A percentile compares a stretch with the other conserved stretches of the same genome.
phyloP scores from a whole-genome alignment of 1,140 invertebrate species.

The Pygmarrhopalites habei region DNA sequence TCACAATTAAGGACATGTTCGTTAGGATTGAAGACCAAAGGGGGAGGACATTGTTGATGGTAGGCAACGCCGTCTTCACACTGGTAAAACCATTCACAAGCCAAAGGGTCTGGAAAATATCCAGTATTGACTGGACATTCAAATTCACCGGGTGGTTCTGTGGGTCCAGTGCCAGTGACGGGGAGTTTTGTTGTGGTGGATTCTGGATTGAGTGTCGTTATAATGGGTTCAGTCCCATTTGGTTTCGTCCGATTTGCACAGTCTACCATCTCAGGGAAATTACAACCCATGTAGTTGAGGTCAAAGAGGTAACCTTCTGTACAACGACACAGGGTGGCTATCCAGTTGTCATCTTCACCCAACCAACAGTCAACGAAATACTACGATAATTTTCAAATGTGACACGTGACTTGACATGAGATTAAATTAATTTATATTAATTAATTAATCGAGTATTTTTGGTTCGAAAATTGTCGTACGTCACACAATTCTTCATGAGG shows the following conservation, averaged over 20 bases:
- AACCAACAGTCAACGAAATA: slow-evolving; percentile 16
- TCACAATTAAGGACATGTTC: not conserved
- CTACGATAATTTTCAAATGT: no score
- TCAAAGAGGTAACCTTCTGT: slow-evolving; percentile 26
- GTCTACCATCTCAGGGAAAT: slow-evolving; percentile 24
- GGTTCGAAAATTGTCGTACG: no score
- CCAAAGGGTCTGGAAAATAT: not conserved
- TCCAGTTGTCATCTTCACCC: no score
- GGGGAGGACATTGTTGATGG: not conserved
- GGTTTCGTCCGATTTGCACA: slow-evolving; percentile 19
- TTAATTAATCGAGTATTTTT: no score
- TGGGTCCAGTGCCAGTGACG: not conserved
- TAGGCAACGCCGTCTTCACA: not conserved
- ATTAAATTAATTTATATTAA: no score
- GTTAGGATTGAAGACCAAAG: not conserved
- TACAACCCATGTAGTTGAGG: slow-evolving; percentile 29
- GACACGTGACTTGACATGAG: no score
- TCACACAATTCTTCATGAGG: slow-evolving; percentile 12
- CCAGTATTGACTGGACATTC: not conserved
- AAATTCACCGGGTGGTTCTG: not conserved
- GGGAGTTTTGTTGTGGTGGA: not conserved
- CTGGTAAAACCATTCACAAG: not conserved
- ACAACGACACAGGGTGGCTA: slow-evolving; percentile 25
- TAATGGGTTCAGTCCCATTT: not conserved
- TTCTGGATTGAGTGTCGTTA: not conserved